Percentiles rank a stretch among this genome's conserved stretches.
Conservation (phyloP, 2,113 vertebrate species). For the Isichthys henryi region DNA sequence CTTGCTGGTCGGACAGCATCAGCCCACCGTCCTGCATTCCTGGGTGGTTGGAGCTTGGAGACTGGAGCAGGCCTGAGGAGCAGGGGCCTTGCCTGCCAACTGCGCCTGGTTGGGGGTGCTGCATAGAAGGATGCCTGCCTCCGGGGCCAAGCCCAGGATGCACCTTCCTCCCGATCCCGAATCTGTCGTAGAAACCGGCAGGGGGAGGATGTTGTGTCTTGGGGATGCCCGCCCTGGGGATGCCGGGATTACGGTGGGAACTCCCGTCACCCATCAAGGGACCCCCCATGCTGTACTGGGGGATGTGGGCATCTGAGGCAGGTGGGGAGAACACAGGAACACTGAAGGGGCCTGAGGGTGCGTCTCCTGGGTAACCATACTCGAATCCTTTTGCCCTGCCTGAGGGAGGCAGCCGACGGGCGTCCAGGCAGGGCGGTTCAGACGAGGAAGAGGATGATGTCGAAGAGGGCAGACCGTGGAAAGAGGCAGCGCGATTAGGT, state of each 20-base stretch:
- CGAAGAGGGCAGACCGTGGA: constrained; percentile 83
- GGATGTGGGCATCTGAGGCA: constrained; percentile 65
- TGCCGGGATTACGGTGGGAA: constrained; percentile 53
- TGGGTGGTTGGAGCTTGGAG: constrained; percentile 59
- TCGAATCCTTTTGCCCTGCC: constrained; percentile 68
- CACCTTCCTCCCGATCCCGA: constrained; percentile 66
- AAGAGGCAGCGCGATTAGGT: constrained; percentile 88
- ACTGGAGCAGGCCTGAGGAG: constrained; percentile 66
- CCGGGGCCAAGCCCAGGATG: constrained; percentile 56
- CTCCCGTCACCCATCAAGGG: constrained; percentile 51
- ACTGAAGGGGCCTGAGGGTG: constrained; percentile 67
- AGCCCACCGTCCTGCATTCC: constrained; percentile 67
- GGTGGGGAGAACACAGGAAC: constrained; percentile 68
- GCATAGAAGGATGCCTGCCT: constrained; percentile 63
- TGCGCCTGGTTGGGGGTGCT: constrained; percentile 57
- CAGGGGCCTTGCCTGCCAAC: constrained; percentile 71
- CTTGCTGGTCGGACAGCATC: constrained; percentile 66
- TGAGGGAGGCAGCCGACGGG: constrained; percentile 60
- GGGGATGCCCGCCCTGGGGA: constrained; percentile 62
- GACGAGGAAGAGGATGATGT: constrained; percentile 75
- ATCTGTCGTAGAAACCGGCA: constrained; percentile 71
- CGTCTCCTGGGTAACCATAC: constrained; percentile 70
- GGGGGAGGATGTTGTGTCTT: constrained; percentile 64
- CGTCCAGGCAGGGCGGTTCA: constrained; percentile 79
- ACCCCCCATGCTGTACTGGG: constrained; percentile 52